Conservation (phyloP, 2,888 invertebrate species). For the Gisinianus flammeolus region DNA sequence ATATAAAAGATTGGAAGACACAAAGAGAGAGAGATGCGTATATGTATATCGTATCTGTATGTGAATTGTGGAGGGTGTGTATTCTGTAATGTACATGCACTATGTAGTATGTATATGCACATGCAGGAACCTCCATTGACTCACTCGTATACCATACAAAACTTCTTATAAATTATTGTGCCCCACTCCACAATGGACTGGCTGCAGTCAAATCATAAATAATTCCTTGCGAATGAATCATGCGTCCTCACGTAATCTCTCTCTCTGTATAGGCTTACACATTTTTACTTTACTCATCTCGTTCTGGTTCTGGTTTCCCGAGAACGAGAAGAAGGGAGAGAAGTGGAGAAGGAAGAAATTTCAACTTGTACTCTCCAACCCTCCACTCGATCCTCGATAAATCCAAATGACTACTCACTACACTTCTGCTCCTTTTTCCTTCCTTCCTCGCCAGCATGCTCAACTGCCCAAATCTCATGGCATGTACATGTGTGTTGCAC, state of each 20-base stretch:
- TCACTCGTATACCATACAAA: neutral
- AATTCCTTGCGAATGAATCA: constrained; percentile 47
- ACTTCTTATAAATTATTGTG: neutral
- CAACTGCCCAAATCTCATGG: too few relatives aligned
- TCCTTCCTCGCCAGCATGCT: too few relatives aligned
- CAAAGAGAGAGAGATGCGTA: too few relatives aligned
- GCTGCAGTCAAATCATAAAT: constrained; percentile 33
- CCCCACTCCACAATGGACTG: neutral
- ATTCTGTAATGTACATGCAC: too few relatives aligned
- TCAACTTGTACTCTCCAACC: too few relatives aligned
- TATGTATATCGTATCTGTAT: neutral
- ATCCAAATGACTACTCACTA: neutral
- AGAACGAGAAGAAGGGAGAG: too few relatives aligned
- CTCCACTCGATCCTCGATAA: neutral
- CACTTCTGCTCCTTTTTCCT: neutral
- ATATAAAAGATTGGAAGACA: neutral
- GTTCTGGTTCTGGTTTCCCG: neutral
- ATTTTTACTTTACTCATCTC: neutral
- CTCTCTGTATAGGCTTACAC: neutral
- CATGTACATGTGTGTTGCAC: too few relatives aligned
- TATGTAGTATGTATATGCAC: neutral
- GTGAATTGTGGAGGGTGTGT: too few relatives aligned
- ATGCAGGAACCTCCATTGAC: neutral
- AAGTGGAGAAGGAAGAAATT: too few relatives aligned
- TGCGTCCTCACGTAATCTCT: constrained; percentile 43